Evolutionary conservation across 2,797 vertebrate species (phyloP).

Genomic region (Alosa sapidissima): DNA sequence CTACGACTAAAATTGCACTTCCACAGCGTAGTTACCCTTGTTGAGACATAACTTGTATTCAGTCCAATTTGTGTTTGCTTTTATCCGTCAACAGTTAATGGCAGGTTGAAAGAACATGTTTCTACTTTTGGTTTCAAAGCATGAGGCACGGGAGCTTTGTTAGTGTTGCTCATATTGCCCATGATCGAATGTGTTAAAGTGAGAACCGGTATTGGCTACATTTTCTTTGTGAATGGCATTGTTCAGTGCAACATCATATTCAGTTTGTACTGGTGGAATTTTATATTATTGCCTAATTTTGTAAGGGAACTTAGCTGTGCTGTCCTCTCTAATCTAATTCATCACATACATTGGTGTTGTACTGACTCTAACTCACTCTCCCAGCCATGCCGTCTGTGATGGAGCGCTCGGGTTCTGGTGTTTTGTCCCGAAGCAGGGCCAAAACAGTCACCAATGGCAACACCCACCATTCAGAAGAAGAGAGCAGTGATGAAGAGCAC

Average conservation of each 20-base stretch:
- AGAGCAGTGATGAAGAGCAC: constrained; percentile 91
- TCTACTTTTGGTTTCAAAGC: not conserved
- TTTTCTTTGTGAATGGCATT: not conserved
- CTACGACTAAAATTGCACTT: not conserved
- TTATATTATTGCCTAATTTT: too few relatives aligned
- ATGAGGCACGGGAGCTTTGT: not conserved
- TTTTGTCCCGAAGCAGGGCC: constrained; percentile 87
- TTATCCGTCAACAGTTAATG: too few relatives aligned
- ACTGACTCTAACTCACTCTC: constrained; percentile 24
- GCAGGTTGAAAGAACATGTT: too few relatives aligned
- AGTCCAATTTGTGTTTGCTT: too few relatives aligned
- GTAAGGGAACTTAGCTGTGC: too few relatives aligned
- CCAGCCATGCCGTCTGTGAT: constrained; percentile 88
- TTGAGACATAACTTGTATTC: too few relatives aligned
- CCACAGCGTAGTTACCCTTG: not conserved
- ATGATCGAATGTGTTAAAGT: not conserved
- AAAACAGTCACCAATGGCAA: constrained; percentile 85
- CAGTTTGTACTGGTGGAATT: too few relatives aligned
- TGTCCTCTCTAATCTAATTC: too few relatives aligned
- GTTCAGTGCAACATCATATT: too few relatives aligned
- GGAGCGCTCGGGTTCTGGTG: constrained; percentile 87
- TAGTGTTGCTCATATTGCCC: not conserved
- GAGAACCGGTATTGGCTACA: not conserved
- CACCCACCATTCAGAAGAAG: constrained; percentile 86
- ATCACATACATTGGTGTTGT: not conserved